These are phyloP conservation scores for Catharus ustulatus DNA, from an alignment of 2,797 vertebrate genomes.

Conservation along the genomic window DNA sequence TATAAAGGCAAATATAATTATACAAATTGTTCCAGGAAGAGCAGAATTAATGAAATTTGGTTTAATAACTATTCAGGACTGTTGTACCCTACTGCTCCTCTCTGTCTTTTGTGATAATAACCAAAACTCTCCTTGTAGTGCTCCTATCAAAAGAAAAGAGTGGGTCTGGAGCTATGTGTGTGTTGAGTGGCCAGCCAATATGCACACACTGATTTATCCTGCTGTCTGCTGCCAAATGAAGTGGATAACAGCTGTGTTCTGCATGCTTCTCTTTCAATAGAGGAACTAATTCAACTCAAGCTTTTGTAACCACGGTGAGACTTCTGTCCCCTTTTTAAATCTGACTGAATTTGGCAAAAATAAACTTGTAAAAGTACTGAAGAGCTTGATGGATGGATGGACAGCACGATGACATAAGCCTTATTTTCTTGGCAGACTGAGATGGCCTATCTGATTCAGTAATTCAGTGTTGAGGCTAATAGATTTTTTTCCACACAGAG, in stretches of 20 bases:
- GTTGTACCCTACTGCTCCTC: background rate
- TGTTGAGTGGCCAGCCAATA: slow-evolving; percentile 2
- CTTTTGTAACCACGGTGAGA: background rate
- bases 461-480: slow-evolving; percentile 16
- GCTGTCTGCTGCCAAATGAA: slow-evolving; percentile 35
- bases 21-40: slow-evolving; percentile 45
- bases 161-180: background rate
- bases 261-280: background rate
- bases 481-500: background rate
- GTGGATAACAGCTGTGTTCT: slow-evolving; percentile 42
- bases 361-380: background rate
- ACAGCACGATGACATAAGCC: background rate
- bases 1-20: slow-evolving; percentile 29
- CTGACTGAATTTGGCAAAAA: slow-evolving; percentile 27
- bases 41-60: slow-evolving; percentile 38
- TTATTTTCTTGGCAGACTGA: slow-evolving; percentile 4
- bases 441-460: background rate
- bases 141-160: background rate
- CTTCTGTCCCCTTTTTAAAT: slow-evolving; percentile 25
- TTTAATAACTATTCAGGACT: slow-evolving; percentile 6
- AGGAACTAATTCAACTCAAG: slow-evolving; percentile 13
- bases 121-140: slow-evolving; percentile 29
- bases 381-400: background rate
- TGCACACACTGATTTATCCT: background rate
- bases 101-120: slow-evolving; percentile 10